Evolutionary conservation across 2,113 vertebrate species (phyloP).

Genomic region (Melanostigma gelatinosum): DNA sequence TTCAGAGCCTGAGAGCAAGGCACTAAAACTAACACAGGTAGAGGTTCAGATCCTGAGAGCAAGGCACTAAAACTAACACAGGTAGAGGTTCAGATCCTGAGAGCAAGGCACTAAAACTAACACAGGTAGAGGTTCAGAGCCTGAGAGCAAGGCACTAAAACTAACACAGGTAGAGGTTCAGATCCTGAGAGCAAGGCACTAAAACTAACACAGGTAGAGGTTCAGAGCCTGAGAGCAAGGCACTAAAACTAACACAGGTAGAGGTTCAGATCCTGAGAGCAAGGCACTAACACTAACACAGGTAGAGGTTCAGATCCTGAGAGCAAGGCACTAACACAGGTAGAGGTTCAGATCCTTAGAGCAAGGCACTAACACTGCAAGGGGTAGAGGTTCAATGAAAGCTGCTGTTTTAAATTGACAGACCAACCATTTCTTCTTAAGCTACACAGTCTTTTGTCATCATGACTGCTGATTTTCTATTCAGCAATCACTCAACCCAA

Average conservation of each 20-base stretch:
- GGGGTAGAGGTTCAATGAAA: neutral
- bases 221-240: too few species aligned
- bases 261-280: neutral
- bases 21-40: neutral
- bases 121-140: neutral
- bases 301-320: neutral
- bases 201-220: too few species aligned
- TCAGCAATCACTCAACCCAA: neutral
- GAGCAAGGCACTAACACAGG: constrained; percentile 1
- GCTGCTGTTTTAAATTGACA: neutral
- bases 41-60: neutral
- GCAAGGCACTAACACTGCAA: neutral
- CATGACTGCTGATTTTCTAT: neutral
- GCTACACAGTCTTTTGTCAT: neutral
- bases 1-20: neutral
- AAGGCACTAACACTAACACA: neutral
- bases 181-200: too few species aligned
- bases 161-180: neutral
- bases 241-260: too few species aligned
- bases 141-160: neutral
- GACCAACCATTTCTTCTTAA: neutral
- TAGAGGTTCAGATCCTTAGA: neutral
- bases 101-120: neutral
- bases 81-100: neutral
- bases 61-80: neutral